Base-by-base conservation (phyloP, 2,888 invertebrate species). In the Cheiracanthium punctorium region DNA sequence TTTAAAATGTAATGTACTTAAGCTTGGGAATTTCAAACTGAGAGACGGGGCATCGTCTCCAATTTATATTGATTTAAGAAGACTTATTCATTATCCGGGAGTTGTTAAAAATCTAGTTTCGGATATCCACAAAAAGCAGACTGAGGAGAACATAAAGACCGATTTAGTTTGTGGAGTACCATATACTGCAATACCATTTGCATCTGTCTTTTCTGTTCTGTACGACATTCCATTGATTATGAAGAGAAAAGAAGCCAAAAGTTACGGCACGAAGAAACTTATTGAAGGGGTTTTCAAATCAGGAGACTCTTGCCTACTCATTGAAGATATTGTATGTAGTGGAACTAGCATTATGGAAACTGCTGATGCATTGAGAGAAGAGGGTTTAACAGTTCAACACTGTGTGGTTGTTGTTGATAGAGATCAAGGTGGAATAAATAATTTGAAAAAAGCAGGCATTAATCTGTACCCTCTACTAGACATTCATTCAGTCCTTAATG, bases 331-430 rank as follows among this genome's bases (percentile, higher is more conserved):
- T 0, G 93, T 93, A 28, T 93, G 93, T 0, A 97, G 97, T 77
- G 99, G 99, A 0, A 95, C 96, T 20, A 98, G 98, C 92, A 95
- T 99, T 77, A 91, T 97, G 85, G 99, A 99, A 91, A 98, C 98
- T 0, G 96, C 95, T 0, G 93, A 93, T 89, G 97, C 92, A 74
- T 90, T 94, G 37, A 90, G 92, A 65, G 90, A 91, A 12, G 92
- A 91, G 76, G 93, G 93, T 1, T 89, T 94, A 28, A 90, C 93
- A 65, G 95, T 96, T 0, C 94, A 93, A 0, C 95, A 97, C 91
- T 96, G 96, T 0, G 93, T 98, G 17, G 96, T 98, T 0, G 94
- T 99, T 74, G 93, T 99, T 67, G 96, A 99, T 91, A 93, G 99
- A 87, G 95, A 98, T 91, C 98, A 99, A 92, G 98, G 98, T 17